phyloP scores from a whole-genome alignment of 2,113 vertebrate genomes.

The Gymnocephalus cernua region DNA sequence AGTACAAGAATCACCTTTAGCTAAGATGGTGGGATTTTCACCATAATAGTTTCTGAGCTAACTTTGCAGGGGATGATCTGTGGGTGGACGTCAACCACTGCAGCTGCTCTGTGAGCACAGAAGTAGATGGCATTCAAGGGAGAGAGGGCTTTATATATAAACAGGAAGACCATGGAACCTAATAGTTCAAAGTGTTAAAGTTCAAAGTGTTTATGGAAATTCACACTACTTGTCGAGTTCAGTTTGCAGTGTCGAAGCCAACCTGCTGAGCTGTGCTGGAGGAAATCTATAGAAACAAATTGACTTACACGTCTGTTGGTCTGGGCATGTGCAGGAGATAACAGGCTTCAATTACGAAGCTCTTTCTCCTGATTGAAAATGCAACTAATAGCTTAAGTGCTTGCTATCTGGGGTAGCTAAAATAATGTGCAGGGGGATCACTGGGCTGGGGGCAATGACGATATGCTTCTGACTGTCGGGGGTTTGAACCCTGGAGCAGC shows the following conservation, averaged over 20 bases:
- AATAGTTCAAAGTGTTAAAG: conserved; percentile 66
- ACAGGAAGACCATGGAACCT: conserved; percentile 43
- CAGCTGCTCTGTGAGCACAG: conserved; percentile 53
- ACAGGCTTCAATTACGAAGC: conserved; percentile 72
- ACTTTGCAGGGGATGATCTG: conserved; percentile 59
- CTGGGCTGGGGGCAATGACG: conserved; percentile 32
- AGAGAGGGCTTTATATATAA: not conserved
- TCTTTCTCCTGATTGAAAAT: conserved; percentile 76
- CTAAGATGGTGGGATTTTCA: conserved; percentile 53
- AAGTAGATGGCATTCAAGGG: conserved; percentile 44
- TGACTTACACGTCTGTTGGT: conserved; percentile 62
- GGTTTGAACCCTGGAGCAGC: conserved; percentile 44
- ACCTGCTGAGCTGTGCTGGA: conserved; percentile 68
- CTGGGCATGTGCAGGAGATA: conserved; percentile 72
- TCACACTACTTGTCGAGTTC: conserved; percentile 53
- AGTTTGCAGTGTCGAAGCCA: conserved; percentile 28
- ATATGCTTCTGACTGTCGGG: conserved; percentile 12
- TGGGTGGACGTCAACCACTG: conserved; percentile 57
- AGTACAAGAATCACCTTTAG: conserved; percentile 60
- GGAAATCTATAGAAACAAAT: conserved; percentile 77
- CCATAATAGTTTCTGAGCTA: conserved; percentile 59
- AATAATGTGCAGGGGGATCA: conserved; percentile 46
- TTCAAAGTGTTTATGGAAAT: conserved; percentile 72
- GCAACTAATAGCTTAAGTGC: conserved; percentile 76
- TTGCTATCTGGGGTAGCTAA: conserved; percentile 60